These are phyloP conservation scores for Ichneumon xanthorius DNA, from an alignment of 2,888 invertebrate genomes.

Conservation along the genomic window DNA sequence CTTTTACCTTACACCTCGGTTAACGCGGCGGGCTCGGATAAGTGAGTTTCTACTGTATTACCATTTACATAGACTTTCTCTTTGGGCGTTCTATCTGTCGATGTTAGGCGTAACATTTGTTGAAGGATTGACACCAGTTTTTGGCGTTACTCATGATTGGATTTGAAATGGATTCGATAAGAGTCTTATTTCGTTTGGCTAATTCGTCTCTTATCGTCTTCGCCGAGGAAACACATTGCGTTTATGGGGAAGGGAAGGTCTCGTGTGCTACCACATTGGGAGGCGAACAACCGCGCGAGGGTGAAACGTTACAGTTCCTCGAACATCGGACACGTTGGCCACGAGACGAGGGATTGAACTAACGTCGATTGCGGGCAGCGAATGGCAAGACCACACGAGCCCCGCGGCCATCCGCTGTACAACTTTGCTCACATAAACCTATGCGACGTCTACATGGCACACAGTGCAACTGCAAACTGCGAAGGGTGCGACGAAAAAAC, in stretches of 20 bases:
- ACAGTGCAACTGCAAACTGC: constrained; percentile 6
- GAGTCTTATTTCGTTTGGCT: background rate
- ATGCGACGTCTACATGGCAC: background rate
- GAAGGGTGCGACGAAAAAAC: constrained; percentile 46
- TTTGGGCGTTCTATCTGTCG: too few relatives aligned
- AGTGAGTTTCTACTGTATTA: too few relatives aligned
- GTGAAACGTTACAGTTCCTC: constrained; percentile 11
- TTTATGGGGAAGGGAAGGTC: constrained; percentile 10
- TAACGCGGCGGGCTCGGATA: too few relatives aligned
- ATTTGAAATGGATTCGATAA: background rate
- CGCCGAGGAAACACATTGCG: constrained; percentile 21
- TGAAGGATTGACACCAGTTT: too few relatives aligned
- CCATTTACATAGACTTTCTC: too few relatives aligned
- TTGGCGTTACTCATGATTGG: too few relatives aligned
- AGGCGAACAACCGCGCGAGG: constrained; percentile 16
- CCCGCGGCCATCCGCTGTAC: constrained; percentile 12
- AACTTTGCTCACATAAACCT: background rate
- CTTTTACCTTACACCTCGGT: too few relatives aligned
- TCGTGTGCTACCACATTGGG: background rate
- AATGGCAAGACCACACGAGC: constrained; percentile 23
- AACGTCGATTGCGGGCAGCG: constrained; percentile 44
- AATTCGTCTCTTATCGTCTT: background rate
- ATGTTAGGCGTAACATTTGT: too few relatives aligned
- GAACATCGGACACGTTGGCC: constrained; percentile 20
- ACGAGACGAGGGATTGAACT: constrained; percentile 23